phyloP scores from a whole-genome alignment of 37 sponge, comb jelly and placozoan genomes.

The Petrosia ficiformis region DNA sequence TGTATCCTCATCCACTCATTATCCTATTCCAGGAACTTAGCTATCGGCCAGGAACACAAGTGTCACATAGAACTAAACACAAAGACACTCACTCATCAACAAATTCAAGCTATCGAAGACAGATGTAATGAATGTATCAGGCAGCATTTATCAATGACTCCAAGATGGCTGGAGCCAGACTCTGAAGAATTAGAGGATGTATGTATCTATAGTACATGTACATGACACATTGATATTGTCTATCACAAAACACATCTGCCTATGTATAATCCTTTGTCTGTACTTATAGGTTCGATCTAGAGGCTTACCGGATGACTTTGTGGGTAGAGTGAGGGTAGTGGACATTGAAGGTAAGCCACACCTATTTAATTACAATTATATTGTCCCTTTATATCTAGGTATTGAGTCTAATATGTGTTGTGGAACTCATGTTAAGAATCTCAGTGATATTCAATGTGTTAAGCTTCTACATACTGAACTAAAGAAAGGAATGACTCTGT shows the following conservation, averaged over 20 bases:
- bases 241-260: too few species aligned
- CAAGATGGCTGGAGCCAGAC: constrained; percentile 48
- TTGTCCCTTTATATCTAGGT: constrained; percentile 62
- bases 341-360: constrained; percentile 92
- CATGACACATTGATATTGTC: too few species aligned
- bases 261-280: neutral
- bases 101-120: constrained; percentile 61
- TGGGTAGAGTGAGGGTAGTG: constrained; percentile 87
- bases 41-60: constrained; percentile 56
- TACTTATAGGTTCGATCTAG: constrained; percentile 20
- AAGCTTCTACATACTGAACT: constrained; percentile 85
- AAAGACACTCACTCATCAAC: constrained; percentile 25
- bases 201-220: neutral
- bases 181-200: constrained; percentile 66
- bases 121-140: constrained; percentile 65
- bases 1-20: too few species aligned
- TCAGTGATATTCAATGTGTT: constrained; percentile 79
- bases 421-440: constrained; percentile 92
- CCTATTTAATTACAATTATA: constrained; percentile 79
- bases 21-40: constrained; percentile 57
- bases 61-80: constrained; percentile 76
- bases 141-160: constrained; percentile 49
- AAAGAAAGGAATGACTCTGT: constrained; percentile 73
- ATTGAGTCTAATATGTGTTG: constrained; percentile 98
- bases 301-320: constrained; percentile 93